Percentiles rank a stretch among this genome's conserved stretches.
These are phyloP conservation scores for Sipha flava DNA, from an alignment of 1,140 invertebrate genomes.

Conservation along the genomic window DNA sequence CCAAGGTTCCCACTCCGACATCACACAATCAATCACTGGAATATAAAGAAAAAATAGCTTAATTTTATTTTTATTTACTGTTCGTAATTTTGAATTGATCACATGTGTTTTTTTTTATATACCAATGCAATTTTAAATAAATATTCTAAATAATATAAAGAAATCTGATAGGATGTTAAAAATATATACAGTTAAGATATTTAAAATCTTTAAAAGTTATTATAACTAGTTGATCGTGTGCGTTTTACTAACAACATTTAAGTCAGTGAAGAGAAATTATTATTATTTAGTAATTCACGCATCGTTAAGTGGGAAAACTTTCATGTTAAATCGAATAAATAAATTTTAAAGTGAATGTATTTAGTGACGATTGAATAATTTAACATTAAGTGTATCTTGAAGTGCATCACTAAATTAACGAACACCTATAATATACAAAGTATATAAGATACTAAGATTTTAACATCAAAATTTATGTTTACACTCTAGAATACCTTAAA, in stretches of 20 bases:
- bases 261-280: background rate
- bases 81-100: no score
- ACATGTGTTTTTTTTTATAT: no score
- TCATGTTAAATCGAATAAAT: background rate
- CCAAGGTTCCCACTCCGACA: slow-evolving; percentile 68
- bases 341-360: background rate
- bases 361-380: background rate
- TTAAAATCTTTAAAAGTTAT: background rate
- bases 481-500: no score
- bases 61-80: no score
- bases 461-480: no score
- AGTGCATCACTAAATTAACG: background rate
- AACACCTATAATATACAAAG: no score
- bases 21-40: slow-evolving; percentile 67
- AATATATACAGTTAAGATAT: background rate
- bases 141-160: background rate
- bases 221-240: background rate
- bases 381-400: background rate
- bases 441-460: no score
- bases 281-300: background rate
- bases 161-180: background rate
- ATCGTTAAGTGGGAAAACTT: background rate
- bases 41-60: slow-evolving; percentile 37
- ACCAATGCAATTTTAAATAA: background rate
- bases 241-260: background rate